A percentile compares a stretch with the other conserved stretches of the same genome.
Evolutionary conservation across 2,113 vertebrate genomes (phyloP).

Genomic region (Pitta sordida): DNA sequence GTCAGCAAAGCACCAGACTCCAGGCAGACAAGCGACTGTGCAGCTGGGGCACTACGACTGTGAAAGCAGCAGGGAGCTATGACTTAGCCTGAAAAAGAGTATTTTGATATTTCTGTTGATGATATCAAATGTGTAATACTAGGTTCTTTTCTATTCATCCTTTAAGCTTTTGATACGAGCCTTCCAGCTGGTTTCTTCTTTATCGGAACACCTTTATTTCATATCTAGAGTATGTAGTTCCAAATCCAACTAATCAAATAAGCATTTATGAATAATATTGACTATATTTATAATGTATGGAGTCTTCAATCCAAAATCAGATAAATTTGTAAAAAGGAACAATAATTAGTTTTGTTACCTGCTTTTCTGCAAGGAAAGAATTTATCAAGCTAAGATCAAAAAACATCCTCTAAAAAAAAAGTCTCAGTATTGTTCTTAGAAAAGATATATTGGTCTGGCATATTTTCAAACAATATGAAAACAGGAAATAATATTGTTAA

Average conservation of each 20-base stretch:
- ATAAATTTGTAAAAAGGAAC: neutral
- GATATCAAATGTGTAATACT: neutral
- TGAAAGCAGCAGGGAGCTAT: neutral
- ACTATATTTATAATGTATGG: neutral
- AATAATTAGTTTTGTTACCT: neutral
- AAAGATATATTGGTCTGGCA: neutral
- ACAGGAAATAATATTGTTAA: constrained; percentile 16
- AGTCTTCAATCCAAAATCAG: neutral
- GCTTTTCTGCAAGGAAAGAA: neutral
- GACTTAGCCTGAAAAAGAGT: neutral
- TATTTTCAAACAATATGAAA: neutral
- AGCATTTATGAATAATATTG: neutral
- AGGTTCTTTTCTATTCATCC: neutral
- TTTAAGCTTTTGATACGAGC: neutral
- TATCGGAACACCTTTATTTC: neutral
- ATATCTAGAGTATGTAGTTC: neutral
- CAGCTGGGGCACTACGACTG: neutral
- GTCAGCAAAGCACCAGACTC: neutral
- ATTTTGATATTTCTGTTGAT: neutral
- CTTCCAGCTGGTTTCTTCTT: neutral
- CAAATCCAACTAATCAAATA: neutral
- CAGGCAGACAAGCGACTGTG: neutral
- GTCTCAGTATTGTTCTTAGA: neutral
- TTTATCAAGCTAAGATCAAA: neutral
- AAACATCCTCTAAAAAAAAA: neutral